These are phyloP conservation scores for Tetranychus truncatus DNA, from an alignment of 2,888 invertebrate species.

Conservation along the genomic window DNA sequence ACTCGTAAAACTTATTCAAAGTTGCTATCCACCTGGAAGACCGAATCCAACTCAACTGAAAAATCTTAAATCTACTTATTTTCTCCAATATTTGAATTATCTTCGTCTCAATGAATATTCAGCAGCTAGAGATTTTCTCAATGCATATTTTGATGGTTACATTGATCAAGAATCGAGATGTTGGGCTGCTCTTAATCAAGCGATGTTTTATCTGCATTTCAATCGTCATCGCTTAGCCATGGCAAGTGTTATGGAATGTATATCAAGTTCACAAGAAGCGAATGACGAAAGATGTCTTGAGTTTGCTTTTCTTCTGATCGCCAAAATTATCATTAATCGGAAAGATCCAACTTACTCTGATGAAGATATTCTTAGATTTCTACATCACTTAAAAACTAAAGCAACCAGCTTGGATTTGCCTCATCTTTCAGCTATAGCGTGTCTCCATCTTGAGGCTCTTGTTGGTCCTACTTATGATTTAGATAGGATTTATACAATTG, in stretches of 20 bases:
- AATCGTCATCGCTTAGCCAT: conserved; percentile 18
- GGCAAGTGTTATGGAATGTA: conserved; percentile 21
- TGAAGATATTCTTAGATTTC: conserved; percentile 13
- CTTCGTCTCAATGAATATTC: conserved; percentile 21
- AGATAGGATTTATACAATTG: not conserved
- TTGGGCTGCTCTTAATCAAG: conserved; percentile 22
- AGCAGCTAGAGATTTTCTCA: conserved; percentile 16
- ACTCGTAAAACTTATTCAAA: conserved; percentile 10
- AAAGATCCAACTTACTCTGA: conserved; percentile 11
- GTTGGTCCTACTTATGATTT: not conserved
- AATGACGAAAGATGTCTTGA: conserved; percentile 21
- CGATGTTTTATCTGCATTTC: conserved; percentile 21
- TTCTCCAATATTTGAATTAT: conserved; percentile 20
- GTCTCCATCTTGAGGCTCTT: conserved; percentile 10
- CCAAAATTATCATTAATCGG: conserved; percentile 15
- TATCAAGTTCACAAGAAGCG: conserved; percentile 20
- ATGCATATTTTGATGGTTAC: conserved; percentile 21
- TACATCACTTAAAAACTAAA: conserved; percentile 15
- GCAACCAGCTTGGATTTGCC: conserved; percentile 9
- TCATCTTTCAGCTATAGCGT: conserved; percentile 10
- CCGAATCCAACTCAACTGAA: not conserved
- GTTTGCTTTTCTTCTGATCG: conserved; percentile 20
- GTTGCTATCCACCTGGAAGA: conserved; percentile 2
- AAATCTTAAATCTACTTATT: conserved; percentile 18
- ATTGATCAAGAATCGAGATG: conserved; percentile 14